Evolutionary conservation across 2,797 vertebrate genomes (phyloP).

Genomic region (Cyprinodon diabolis): DNA sequence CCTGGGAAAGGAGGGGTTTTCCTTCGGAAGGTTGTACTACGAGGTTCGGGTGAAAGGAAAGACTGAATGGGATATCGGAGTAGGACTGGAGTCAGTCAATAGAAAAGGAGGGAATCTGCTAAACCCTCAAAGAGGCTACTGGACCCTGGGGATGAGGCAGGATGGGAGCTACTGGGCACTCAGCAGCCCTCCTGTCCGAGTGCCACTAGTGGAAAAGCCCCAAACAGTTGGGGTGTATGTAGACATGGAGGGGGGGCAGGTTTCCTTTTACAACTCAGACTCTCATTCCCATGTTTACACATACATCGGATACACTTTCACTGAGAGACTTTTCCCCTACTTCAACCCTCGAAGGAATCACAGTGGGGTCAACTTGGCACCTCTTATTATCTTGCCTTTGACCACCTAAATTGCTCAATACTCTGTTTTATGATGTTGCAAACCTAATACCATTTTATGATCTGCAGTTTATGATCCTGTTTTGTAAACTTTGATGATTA

Average conservation of each 20-base stretch:
- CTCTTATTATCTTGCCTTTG: conserved; percentile 66
- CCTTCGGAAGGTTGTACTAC: conserved; percentile 72
- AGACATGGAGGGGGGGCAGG: conserved; percentile 71
- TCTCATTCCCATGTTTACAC: conserved; percentile 72
- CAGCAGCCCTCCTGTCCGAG: conserved; percentile 48
- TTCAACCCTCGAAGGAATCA: conserved; percentile 75
- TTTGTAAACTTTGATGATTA: conserved; percentile 4
- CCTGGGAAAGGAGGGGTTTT: conserved; percentile 71
- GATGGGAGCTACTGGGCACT: conserved; percentile 70
- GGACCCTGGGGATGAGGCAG: conserved; percentile 69
- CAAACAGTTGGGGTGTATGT: conserved; percentile 73
- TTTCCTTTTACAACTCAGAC: conserved; percentile 75
- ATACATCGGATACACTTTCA: conserved; percentile 72
- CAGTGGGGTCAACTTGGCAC: conserved; percentile 64
- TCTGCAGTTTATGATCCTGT: background rate
- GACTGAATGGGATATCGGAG: conserved; percentile 77
- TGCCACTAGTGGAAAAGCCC: conserved; percentile 58
- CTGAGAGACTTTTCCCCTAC: conserved; percentile 64
- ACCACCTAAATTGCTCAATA: conserved; percentile 12
- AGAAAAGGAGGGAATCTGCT: conserved; percentile 69
- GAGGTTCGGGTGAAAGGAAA: conserved; percentile 77
- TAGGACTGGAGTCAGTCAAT: conserved; percentile 66
- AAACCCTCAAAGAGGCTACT: conserved; percentile 72
- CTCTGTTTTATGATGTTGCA: background rate
- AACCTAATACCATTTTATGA: background rate